phyloP scores from a whole-genome alignment of 1,140 invertebrate genomes.

The Drosophila paulistorum region DNA sequence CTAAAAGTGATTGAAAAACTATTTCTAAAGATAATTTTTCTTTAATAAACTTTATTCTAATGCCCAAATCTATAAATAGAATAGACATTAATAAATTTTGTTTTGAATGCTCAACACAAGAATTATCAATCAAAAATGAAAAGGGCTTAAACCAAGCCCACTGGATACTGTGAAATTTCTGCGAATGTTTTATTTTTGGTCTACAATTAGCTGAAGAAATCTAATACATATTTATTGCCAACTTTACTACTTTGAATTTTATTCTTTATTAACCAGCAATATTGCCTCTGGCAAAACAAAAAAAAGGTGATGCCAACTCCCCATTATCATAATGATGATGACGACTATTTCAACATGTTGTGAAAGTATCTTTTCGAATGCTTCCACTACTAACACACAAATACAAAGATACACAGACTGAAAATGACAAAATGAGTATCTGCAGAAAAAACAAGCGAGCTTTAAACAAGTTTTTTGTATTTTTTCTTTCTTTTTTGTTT shows the following conservation, averaged over 20 bases:
- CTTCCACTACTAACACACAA: conserved; percentile 15
- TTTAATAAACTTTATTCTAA: too few species aligned
- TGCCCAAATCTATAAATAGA: too few species aligned
- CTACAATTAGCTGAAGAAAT: too few species aligned
- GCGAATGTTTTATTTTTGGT: too few species aligned
- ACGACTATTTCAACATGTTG: conserved; percentile 16
- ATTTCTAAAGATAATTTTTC: too few species aligned
- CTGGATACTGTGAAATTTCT: too few species aligned
- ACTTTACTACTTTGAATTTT: background rate
- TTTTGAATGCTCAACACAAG: too few species aligned
- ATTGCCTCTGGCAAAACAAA: background rate
- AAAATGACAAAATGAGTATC: conserved; percentile 20
- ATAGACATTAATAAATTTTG: too few species aligned
- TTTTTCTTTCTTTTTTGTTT: background rate
- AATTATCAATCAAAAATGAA: too few species aligned
- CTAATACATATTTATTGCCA: background rate
- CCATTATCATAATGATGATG: conserved; percentile 9
- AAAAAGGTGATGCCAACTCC: conserved; percentile 5
- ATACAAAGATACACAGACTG: background rate
- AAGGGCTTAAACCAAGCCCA: too few species aligned
- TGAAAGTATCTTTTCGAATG: conserved; percentile 20
- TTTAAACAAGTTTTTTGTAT: conserved; percentile 17
- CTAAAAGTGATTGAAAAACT: too few species aligned
- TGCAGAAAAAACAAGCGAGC: conserved; percentile 28
- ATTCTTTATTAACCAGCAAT: background rate